These are phyloP conservation scores for Fopius arisanus DNA, from an alignment of 1,140 invertebrate genomes.

Conservation along the genomic window DNA sequence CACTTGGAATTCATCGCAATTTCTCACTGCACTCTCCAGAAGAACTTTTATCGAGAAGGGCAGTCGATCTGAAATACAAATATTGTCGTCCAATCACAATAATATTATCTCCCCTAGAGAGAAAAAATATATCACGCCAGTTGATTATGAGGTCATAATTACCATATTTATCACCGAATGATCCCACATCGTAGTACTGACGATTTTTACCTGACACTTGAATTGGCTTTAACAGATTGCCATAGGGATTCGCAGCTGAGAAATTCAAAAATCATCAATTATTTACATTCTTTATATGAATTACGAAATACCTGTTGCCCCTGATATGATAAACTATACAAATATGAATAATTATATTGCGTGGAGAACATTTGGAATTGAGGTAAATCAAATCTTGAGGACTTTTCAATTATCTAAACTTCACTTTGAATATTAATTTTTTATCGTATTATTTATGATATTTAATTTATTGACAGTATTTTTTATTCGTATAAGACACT, in stretches of 20 bases:
- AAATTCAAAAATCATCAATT: constrained; percentile 4
- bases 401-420: too few species aligned
- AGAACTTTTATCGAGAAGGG: constrained; percentile 94
- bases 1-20: constrained; percentile 96
- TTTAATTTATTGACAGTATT: too few species aligned
- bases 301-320: constrained; percentile 5
- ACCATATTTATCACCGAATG: constrained; percentile 81
- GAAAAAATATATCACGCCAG: constrained; percentile 10
- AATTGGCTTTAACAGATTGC: constrained; percentile 73
- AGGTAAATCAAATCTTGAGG: too few species aligned
- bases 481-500: too few species aligned
- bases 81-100: constrained; percentile 9
- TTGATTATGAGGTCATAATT: constrained; percentile 53
- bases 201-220: constrained; percentile 72
- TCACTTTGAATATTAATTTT: too few species aligned
- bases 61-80: constrained; percentile 71
- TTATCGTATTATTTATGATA: too few species aligned
- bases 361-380: background rate
- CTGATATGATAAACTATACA: background rate
- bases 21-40: constrained; percentile 93
- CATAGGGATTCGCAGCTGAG: constrained; percentile 75
- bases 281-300: background rate
- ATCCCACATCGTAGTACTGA: constrained; percentile 79
- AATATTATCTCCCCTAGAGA: background rate
- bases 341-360: too few species aligned